Evolutionary conservation across 2,888 invertebrate species (phyloP), one percentile per base, ranked within the genome.

Genomic region (Lepidocyrtinus sp.): DNA sequence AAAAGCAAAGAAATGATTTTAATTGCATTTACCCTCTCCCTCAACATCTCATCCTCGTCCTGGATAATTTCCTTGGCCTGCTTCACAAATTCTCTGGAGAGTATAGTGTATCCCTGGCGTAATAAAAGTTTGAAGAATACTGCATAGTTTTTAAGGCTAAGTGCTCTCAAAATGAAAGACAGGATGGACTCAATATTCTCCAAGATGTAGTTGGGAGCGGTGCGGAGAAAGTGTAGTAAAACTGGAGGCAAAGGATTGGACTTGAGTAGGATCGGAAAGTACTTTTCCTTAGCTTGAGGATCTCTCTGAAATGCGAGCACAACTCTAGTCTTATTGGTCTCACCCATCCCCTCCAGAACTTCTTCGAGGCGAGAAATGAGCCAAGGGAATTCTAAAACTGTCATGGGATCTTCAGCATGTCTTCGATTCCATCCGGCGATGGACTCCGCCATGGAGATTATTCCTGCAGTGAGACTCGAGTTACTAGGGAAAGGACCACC

Each of bases 371-470:
- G 46, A 7, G 68, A 55, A 0, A 75, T 72, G 0, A 83, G 67
- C 83, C 83, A 83, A 1, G 80, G 55, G 59, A 81, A 82, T 21
- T 81, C 75, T 0, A 74, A 71, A 12, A 67, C 68, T 12, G 80
- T 64, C 36, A 83, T 62, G 26, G 46, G 27, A 75, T 83, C 82
- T 26, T 80, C 77, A 1, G 74, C 50, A 70, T 82, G 83, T 27
- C 82, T 70, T 7, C 73, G 63, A 27, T 83, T 83, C 82, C 82
- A 83, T 3, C 82, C 82, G 1, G 77, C 64, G 55, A 82, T 68
- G 2, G 82, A 80, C 27, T 82, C 82, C 1, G 71, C 70, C 64
- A 82, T 67, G 9, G 80, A 76, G 21, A 83, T 82, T 5, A 83
- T 77, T 22, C 75, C 75, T 7, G 82, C 82, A 12, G 80, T 80